phyloP scores from a whole-genome alignment of 2,888 invertebrate species.

The Danaus chrysippus region DNA sequence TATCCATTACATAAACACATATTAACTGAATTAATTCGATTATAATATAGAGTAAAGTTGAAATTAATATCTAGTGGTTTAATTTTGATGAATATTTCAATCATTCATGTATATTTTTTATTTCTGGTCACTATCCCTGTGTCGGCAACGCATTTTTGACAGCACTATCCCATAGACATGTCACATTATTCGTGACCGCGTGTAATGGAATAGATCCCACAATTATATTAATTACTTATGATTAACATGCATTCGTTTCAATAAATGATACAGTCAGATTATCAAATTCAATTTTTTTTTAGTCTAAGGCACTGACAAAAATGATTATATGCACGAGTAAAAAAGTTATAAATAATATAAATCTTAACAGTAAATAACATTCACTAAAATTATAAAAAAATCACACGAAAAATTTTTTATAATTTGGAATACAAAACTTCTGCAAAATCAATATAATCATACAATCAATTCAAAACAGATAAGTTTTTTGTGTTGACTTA shows the following conservation, averaged over 20 bases:
- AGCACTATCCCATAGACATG: not conserved
- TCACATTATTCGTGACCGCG: not conserved
- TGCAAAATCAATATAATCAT: slow-evolving; percentile 27
- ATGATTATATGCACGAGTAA: slow-evolving; percentile 67
- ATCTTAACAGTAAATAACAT: slow-evolving; percentile 71
- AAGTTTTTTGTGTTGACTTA: too few species aligned
- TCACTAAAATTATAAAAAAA: slow-evolving; percentile 61
- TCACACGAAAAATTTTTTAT: slow-evolving; percentile 46
- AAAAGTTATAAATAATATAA: slow-evolving; percentile 62
- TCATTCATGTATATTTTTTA: too few species aligned
- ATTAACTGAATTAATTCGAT: too few species aligned
- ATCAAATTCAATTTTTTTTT: slow-evolving; percentile 55
- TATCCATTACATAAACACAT: too few species aligned
- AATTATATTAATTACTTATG: slow-evolving; percentile 21
- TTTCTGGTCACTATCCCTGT: too few species aligned
- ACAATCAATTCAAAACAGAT: too few species aligned
- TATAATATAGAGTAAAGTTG: too few species aligned
- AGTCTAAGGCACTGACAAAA: slow-evolving; percentile 75
- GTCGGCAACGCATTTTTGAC: not conserved
- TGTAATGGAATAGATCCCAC: slow-evolving; percentile 14
- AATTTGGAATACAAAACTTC: slow-evolving; percentile 49
- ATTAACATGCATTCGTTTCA: slow-evolving; percentile 52
- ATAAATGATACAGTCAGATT: slow-evolving; percentile 57
- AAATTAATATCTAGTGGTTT: too few species aligned
- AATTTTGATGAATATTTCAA: too few species aligned